Evolutionary conservation across 2,888 invertebrate species (phyloP).

Genomic region (Melikaiella ostensackeni): DNA sequence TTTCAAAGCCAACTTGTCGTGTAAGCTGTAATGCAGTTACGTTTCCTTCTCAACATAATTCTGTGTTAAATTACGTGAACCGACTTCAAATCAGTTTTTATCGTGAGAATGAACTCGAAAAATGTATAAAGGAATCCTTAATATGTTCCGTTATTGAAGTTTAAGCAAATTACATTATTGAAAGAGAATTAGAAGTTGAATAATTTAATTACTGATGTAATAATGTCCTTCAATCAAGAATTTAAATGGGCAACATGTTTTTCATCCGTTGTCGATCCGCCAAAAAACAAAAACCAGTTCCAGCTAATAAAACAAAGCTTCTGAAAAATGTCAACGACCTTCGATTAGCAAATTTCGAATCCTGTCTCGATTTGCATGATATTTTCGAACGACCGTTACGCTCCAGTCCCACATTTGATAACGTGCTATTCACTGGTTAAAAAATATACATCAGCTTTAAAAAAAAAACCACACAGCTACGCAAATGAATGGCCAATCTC

Average conservation of each 20-base stretch:
- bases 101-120: no score
- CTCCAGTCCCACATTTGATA: background rate
- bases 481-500: slow-evolving; percentile 47
- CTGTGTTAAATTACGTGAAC: background rate
- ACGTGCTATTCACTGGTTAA: background rate
- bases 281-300: background rate
- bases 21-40: background rate
- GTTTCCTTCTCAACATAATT: background rate
- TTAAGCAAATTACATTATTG: no score
- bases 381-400: background rate
- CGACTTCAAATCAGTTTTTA: background rate
- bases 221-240: background rate
- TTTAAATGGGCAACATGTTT: background rate
- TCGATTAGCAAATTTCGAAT: background rate
- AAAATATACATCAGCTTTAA: background rate
- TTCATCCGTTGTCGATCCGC: background rate
- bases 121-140: no score
- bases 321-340: background rate
- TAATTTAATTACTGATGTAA: background rate
- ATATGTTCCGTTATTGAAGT: no score
- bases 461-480: slow-evolving; percentile 22
- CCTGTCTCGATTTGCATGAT: background rate
- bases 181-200: no score
- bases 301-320: background rate
- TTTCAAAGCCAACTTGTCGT: background rate